phyloP scores from a whole-genome alignment of 1,140 invertebrate species.

The Drosophila funebris region DNA sequence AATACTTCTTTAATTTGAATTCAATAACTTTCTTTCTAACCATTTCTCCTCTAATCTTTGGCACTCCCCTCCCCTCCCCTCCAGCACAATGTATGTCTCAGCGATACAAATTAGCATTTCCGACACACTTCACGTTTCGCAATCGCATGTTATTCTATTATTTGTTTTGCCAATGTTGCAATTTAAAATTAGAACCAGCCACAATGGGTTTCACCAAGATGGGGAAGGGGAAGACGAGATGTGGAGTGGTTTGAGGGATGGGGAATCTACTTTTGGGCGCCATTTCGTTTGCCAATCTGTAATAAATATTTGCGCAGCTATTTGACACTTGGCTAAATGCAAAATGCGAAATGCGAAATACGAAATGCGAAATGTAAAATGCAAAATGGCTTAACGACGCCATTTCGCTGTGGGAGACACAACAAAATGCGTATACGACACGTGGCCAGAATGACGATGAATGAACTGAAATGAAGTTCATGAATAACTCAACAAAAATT shows the following conservation, averaged over 20 bases:
- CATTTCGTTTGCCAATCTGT: conserved; percentile 30
- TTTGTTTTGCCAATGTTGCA: conserved; percentile 58
- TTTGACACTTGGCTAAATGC: conserved; percentile 49
- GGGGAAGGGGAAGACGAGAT: neutral
- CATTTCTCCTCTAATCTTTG: neutral
- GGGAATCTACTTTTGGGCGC: conserved; percentile 43
- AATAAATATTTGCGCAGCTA: conserved; percentile 60
- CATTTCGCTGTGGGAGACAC: conserved; percentile 12
- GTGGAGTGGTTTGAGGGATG: neutral
- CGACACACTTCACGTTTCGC: conserved; percentile 58
- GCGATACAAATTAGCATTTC: conserved; percentile 52
- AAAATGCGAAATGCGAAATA: conserved; percentile 32
- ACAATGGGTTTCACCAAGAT: neutral
- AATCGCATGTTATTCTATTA: conserved; percentile 31
- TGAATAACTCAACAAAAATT: neutral
- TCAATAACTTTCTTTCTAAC: neutral
- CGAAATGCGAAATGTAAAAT: too few relatives aligned
- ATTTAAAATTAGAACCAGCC: conserved; percentile 59
- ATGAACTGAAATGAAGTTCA: conserved; percentile 6
- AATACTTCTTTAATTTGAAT: neutral
- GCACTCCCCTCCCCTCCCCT: neutral
- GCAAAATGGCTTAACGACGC: conserved; percentile 23
- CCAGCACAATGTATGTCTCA: conserved; percentile 4
- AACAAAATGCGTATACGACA: conserved; percentile 23
- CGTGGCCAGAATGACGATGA: neutral